phyloP scores from a whole-genome alignment of 2,113 vertebrate genomes.

The Corynorhinus townsendii region DNA sequence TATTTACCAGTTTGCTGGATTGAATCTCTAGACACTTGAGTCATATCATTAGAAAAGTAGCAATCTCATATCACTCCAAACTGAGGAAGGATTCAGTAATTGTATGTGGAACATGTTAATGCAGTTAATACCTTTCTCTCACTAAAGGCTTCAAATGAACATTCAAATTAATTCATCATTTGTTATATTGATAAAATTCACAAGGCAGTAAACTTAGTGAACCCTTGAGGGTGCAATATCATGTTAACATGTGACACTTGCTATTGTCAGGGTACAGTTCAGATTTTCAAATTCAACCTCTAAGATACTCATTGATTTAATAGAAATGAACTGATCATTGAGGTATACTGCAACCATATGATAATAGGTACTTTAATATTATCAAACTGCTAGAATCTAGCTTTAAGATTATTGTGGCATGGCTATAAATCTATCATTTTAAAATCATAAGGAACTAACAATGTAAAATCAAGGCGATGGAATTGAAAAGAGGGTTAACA shows the following conservation, averaged over 20 bases:
- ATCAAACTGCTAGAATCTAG: not conserved
- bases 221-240: not conserved
- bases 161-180: constrained; percentile 4
- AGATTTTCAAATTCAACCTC: not conserved
- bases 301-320: not conserved
- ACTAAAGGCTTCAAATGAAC: not conserved
- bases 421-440: not conserved
- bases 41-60: not conserved
- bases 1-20: not conserved
- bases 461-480: not conserved
- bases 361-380: not conserved
- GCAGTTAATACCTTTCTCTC: not conserved
- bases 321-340: not conserved
- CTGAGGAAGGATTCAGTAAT: not conserved
- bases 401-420: not conserved
- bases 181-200: not conserved
- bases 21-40: not conserved
- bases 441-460: not conserved
- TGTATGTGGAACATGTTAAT: not conserved
- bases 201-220: not conserved
- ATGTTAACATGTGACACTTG: not conserved
- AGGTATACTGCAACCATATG: not conserved
- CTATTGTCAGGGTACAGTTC: not conserved
- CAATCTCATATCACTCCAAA: not conserved
- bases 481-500: not conserved